phyloP scores from a whole-genome alignment of 92 coral and sea anemone genomes.

The Actinernus sp. region DNA sequence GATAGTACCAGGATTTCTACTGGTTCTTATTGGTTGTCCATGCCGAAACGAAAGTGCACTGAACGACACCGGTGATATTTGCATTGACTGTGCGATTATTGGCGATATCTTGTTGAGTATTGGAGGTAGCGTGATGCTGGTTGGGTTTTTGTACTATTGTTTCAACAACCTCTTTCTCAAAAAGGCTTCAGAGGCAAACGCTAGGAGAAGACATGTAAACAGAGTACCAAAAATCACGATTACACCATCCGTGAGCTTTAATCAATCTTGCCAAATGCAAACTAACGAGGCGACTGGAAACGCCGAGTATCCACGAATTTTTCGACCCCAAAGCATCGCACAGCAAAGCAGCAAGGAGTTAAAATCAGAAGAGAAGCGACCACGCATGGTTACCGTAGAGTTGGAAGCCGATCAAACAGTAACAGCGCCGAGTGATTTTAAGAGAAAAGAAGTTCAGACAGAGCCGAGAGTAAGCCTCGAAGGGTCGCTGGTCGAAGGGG shows the following conservation, averaged over 20 bases:
- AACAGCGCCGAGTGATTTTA: too few relatives aligned
- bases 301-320: too few relatives aligned
- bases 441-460: too few relatives aligned
- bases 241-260: slow-evolving; percentile 18
- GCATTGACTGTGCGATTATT: slow-evolving; percentile 56
- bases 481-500: slow-evolving; percentile 32
- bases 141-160: slow-evolving; percentile 42
- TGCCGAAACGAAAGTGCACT: slow-evolving; percentile 8
- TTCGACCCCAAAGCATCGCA: too few relatives aligned
- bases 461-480: too few relatives aligned
- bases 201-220: slow-evolving; percentile 12
- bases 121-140: slow-evolving; percentile 42
- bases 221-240: slow-evolving; percentile 16
- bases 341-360: too few relatives aligned
- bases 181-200: slow-evolving; percentile 5
- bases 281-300: slow-evolving; percentile 22
- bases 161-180: slow-evolving; percentile 23
- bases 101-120: slow-evolving; percentile 42
- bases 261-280: slow-evolving; percentile 39
- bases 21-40: slow-evolving; percentile 49
- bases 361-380: too few relatives aligned
- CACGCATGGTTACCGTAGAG: too few relatives aligned
- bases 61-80: slow-evolving; percentile 11
- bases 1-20: slow-evolving; percentile 41
- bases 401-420: too few relatives aligned